A percentile compares a stretch with the other conserved stretches of the same genome.
Conservation (phyloP, 2,113 vertebrate genomes). For the Meles meles region DNA sequence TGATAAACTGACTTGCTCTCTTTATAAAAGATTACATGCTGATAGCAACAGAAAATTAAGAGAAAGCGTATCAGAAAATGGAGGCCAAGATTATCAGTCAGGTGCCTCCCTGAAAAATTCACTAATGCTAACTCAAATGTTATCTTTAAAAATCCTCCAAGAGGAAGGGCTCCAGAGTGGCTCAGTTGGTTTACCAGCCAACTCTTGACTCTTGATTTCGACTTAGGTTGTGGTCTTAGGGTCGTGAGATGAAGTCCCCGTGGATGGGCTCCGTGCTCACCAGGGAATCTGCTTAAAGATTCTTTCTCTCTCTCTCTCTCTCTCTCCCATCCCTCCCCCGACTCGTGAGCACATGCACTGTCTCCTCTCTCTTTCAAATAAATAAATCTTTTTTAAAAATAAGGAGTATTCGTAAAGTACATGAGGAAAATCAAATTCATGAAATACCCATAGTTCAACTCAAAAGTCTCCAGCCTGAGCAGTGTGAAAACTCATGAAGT, state of each 20-base stretch:
- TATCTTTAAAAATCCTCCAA: background rate
- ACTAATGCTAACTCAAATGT: background rate
- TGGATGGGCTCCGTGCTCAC: background rate
- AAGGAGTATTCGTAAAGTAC: background rate
- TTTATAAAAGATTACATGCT: background rate
- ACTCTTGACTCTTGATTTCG: background rate
- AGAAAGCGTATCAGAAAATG: background rate
- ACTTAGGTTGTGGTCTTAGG: background rate
- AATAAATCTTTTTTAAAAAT: background rate
- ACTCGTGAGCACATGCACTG: background rate
- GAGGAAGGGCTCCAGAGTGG: background rate
- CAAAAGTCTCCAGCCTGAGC: background rate
- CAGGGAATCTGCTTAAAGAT: background rate
- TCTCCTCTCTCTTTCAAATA: background rate
- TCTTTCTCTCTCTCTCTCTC: background rate
- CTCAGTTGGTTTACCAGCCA: background rate
- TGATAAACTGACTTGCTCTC: background rate
- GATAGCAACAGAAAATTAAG: background rate
- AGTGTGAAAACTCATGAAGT: background rate
- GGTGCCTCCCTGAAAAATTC: background rate
- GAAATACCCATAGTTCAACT: background rate
- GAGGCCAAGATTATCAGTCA: background rate
- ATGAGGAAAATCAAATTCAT: background rate
- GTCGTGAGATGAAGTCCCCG: background rate
- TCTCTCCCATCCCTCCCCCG: background rate